Evolutionary conservation across 2,113 vertebrate genomes (phyloP).

Genomic region (Rhinolophus ferrumequinum): DNA sequence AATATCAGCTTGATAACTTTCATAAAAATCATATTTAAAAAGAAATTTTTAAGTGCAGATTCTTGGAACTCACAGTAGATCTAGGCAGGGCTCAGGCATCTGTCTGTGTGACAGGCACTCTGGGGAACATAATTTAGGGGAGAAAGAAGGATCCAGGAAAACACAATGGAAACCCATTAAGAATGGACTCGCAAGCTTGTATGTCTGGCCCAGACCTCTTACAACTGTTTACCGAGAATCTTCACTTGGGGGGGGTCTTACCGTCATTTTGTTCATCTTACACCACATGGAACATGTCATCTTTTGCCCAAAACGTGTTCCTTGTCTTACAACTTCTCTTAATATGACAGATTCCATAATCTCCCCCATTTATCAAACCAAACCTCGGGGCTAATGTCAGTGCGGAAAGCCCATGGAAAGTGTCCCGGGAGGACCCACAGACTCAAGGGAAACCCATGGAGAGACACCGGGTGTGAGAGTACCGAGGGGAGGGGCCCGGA

Average conservation of each 20-base stretch:
- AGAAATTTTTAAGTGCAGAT: not conserved
- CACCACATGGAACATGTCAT: not conserved
- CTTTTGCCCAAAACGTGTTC: not conserved
- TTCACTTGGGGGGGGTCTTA: too few relatives aligned
- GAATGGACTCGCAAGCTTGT: not conserved
- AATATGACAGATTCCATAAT: not conserved
- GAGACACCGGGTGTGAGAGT: too few relatives aligned
- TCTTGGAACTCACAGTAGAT: not conserved
- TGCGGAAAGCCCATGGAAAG: not conserved
- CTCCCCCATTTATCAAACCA: too few relatives aligned
- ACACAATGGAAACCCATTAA: not conserved
- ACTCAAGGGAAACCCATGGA: not conserved
- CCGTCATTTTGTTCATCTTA: not conserved
- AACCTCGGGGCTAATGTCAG: accelerated
- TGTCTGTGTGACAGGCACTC: too few relatives aligned
- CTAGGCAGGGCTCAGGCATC: not conserved
- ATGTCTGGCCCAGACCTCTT: not conserved
- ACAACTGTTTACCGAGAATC: too few relatives aligned
- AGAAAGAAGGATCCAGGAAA: not conserved
- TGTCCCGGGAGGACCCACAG: not conserved
- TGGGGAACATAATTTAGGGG: not conserved
- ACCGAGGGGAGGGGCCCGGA: not conserved
- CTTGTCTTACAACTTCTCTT: not conserved
- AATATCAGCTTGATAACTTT: not conserved
- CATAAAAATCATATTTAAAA: not conserved